phyloP scores from a whole-genome alignment of 2,888 invertebrate genomes.

The Andrena camellia region DNA sequence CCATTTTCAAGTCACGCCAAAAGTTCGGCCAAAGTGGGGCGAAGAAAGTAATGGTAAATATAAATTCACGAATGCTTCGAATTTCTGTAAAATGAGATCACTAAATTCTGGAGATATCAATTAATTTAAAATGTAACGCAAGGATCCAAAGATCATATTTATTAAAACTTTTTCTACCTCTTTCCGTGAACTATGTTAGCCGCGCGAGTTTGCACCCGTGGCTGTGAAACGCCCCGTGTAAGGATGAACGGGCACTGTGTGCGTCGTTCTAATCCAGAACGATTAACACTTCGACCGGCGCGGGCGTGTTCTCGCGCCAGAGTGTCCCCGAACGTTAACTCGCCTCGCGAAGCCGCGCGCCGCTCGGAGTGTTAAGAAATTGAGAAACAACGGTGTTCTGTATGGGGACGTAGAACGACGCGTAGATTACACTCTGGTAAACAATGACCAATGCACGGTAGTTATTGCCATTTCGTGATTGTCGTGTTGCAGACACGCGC shows the following conservation, averaged over 20 bases:
- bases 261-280: background rate
- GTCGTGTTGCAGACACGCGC: slow-evolving; percentile 2
- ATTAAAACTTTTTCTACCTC: background rate
- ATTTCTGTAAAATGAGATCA: no score
- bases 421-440: slow-evolving; percentile 18
- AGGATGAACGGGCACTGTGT: background rate
- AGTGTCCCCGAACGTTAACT: no score
- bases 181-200: background rate
- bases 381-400: slow-evolving; percentile 28
- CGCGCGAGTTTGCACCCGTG: background rate
- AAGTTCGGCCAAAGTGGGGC: background rate
- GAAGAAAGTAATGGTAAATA: no score
- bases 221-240: background rate
- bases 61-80: no score
- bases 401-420: slow-evolving; percentile 27
- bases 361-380: background rate
- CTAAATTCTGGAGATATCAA: background rate
- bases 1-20: background rate
- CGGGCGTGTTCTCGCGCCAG: no score
- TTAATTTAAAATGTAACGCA: background rate
- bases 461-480: slow-evolving; percentile 45
- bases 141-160: background rate
- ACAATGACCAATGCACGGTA: slow-evolving; percentile 36
- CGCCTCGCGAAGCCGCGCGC: no score
- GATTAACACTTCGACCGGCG: background rate